These are phyloP conservation scores for Andrena hattorfiana DNA, from an alignment of 2,888 invertebrate genomes.

Conservation along the genomic window DNA sequence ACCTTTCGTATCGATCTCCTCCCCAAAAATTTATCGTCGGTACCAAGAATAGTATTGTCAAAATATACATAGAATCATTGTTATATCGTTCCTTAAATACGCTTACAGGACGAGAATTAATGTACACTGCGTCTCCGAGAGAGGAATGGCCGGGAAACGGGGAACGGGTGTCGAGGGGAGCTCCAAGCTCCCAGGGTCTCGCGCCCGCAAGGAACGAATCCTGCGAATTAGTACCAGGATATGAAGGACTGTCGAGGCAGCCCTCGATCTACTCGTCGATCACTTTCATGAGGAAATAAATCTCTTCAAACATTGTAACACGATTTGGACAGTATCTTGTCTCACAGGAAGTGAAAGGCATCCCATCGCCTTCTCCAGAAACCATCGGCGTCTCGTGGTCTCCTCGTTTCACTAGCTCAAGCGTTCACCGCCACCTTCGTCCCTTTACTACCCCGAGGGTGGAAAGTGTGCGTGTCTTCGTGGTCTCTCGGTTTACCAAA, in stretches of 20 bases:
- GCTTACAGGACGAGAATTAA: slow-evolving; percentile 76
- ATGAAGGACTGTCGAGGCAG: slow-evolving; percentile 47
- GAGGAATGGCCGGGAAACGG: slow-evolving; percentile 55
- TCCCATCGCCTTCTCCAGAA: slow-evolving; percentile 34
- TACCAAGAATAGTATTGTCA: slow-evolving; percentile 82
- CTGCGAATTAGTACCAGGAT: slow-evolving; percentile 54
- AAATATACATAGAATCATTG: slow-evolving; percentile 81
- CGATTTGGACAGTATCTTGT: slow-evolving; percentile 64
- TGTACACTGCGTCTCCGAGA: slow-evolving; percentile 77
- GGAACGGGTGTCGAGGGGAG: slow-evolving; percentile 34
- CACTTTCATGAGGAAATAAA: slow-evolving; percentile 62
- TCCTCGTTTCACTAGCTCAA: slow-evolving; percentile 41
- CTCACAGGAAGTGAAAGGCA: slow-evolving; percentile 31
- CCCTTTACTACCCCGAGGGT: slow-evolving; percentile 19
- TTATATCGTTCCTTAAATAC: slow-evolving; percentile 60
- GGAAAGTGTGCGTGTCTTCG: slow-evolving; percentile 9
- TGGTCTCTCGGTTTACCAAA: slow-evolving; percentile 32
- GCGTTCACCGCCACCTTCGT: slow-evolving; percentile 25
- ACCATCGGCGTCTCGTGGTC: slow-evolving; percentile 33
- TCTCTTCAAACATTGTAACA: slow-evolving; percentile 63
- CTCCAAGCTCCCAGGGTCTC: slow-evolving; percentile 52
- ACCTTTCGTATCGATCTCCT: slow-evolving; percentile 61
- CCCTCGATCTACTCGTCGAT: slow-evolving; percentile 46
- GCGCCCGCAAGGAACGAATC: slow-evolving; percentile 65
- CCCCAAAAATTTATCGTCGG: slow-evolving; percentile 50